phyloP scores from a whole-genome alignment of 2,888 invertebrate species.

The Mesopsocus fuscifrons region DNA sequence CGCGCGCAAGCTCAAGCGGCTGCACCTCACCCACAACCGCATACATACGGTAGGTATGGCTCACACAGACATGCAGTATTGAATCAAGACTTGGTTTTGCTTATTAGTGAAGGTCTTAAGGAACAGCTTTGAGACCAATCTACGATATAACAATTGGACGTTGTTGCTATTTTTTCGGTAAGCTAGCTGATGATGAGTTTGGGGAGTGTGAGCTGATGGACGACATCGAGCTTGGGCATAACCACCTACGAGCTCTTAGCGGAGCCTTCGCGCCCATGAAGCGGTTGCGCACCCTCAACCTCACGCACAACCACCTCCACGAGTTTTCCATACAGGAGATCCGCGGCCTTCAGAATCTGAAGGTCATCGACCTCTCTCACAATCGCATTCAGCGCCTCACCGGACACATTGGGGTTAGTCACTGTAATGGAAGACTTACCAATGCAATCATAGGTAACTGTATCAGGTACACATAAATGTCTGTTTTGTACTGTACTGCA shows the following conservation, averaged over 20 bases:
- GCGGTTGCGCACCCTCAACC: conserved; percentile 45
- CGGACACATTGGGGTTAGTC: conserved; percentile 42
- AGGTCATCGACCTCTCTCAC: conserved; percentile 52
- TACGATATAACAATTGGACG: neutral
- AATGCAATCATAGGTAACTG: no score
- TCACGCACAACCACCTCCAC: conserved; percentile 52
- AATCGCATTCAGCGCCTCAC: conserved; percentile 49
- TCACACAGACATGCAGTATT: neutral
- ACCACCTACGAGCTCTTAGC: conserved; percentile 49
- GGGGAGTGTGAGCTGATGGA: conserved; percentile 46
- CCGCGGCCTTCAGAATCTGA: conserved; percentile 48
- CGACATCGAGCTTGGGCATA: conserved; percentile 50
- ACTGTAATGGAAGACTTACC: conserved; percentile 4
- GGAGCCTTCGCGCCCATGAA: conserved; percentile 49
- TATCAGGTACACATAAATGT: no score
- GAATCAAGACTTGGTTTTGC: no score
- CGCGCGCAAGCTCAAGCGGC: conserved; percentile 40
- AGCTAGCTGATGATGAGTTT: conserved; percentile 60
- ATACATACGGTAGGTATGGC: conserved; percentile 42
- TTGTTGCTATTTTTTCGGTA: neutral
- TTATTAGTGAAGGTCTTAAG: no score
- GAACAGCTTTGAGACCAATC: no score
- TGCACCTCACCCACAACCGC: conserved; percentile 52
- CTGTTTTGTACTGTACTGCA: no score
- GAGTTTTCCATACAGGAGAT: conserved; percentile 68